phyloP scores from a whole-genome alignment of 2,797 vertebrate species.

The Spinibarbus caldwelli region DNA sequence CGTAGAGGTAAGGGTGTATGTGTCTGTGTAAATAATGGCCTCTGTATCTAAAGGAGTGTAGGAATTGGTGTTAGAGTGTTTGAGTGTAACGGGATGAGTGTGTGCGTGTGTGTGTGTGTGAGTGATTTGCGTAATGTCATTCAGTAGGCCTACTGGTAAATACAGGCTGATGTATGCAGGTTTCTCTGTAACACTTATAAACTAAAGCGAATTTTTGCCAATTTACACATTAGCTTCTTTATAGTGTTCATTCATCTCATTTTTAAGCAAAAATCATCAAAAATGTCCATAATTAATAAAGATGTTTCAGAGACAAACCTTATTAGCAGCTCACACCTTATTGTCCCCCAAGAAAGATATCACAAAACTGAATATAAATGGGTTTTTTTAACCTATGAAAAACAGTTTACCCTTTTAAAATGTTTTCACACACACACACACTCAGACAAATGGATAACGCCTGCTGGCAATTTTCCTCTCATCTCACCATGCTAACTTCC shows the following conservation, averaged over 20 bases:
- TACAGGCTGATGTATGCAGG: conserved; percentile 54
- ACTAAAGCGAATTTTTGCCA: conserved; percentile 56
- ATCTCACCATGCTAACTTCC: conserved; percentile 62
- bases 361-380: neutral
- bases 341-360: neutral
- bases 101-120: neutral
- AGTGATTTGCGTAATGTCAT: conserved; percentile 39
- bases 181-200: conserved; percentile 44
- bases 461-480: conserved; percentile 61
- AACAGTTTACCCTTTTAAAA: neutral
- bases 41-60: conserved; percentile 31
- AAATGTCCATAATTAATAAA: conserved; percentile 61
- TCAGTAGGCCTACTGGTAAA: conserved; percentile 42
- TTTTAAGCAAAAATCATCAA: conserved; percentile 62
- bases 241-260: conserved; percentile 61
- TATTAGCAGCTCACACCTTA: neutral
- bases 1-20: conserved; percentile 33
- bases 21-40: conserved; percentile 42
- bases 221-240: conserved; percentile 57
- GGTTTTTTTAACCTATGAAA: neutral
- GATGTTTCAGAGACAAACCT: conserved; percentile 74
- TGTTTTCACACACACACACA: neutral
- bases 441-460: conserved; percentile 36
- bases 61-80: conserved; percentile 26
- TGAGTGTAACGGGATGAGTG: neutral